A percentile compares a stretch with the other conserved stretches of the same genome.
Evolutionary conservation across 2,888 invertebrate species (phyloP).

Genomic region (Polydrusus pterygomalis): DNA sequence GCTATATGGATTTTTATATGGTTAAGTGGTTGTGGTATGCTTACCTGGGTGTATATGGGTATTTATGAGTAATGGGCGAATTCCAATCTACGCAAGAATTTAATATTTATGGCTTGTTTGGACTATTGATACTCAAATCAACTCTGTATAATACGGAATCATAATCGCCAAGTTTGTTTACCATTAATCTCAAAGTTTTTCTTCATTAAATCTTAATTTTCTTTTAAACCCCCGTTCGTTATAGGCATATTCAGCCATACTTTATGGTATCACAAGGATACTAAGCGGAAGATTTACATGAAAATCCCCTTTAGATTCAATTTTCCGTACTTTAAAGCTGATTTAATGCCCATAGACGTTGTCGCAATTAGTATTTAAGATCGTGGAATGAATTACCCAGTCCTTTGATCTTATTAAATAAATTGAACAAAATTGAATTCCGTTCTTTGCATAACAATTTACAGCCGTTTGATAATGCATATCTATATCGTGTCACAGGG

Average conservation of each 20-base stretch:
- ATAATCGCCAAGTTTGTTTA: not conserved
- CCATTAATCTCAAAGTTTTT: no score
- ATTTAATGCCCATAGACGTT: conserved; percentile 43
- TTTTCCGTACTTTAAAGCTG: conserved; percentile 48
- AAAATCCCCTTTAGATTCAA: conserved; percentile 45
- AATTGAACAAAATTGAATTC: not conserved
- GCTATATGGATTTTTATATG: conserved; percentile 19
- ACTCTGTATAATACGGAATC: no score
- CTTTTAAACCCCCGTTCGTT: not conserved
- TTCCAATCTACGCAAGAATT: not conserved
- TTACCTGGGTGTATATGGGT: conserved; percentile 16
- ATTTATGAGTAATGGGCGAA: conserved; percentile 15
- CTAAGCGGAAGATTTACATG: conserved; percentile 38
- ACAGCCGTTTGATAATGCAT: no score
- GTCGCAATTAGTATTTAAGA: conserved; percentile 44
- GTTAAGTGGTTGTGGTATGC: conserved; percentile 11
- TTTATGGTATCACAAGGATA: conserved; percentile 16
- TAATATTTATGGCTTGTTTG: not conserved
- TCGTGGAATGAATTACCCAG: conserved; percentile 36
- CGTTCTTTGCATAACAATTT: no score
- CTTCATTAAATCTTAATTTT: no score
- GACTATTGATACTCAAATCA: no score
- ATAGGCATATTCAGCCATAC: not conserved
- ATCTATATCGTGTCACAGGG: no score
- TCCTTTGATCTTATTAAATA: not conserved